A percentile compares a stretch with the other conserved stretches of the same genome.
These are phyloP conservation scores for Catocala fraxini DNA, from an alignment of 2,888 invertebrate genomes.

Conservation along the genomic window DNA sequence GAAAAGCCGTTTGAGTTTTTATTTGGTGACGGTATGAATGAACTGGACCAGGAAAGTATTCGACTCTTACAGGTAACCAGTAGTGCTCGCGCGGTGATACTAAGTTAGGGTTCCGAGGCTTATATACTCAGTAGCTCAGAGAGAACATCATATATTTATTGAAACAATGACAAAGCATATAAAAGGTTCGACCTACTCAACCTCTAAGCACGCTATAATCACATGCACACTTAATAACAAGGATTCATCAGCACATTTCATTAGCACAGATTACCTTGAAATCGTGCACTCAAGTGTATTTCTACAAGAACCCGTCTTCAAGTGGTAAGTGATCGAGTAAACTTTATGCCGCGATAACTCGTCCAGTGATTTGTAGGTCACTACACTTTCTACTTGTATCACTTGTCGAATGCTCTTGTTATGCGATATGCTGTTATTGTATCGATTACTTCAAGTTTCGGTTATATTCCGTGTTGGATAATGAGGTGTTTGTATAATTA, in stretches of 20 bases:
- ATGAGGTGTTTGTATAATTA: slow-evolving; percentile 1
- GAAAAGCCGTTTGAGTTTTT: too few species aligned
- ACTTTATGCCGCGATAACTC: slow-evolving; percentile 48
- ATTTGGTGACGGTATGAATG: too few species aligned
- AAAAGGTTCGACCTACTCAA: too few species aligned
- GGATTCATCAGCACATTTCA: slow-evolving; percentile 3
- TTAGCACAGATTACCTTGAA: slow-evolving; percentile 7
- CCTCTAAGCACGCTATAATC: too few species aligned
- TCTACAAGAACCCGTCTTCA: slow-evolving; percentile 13
- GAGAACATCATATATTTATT: too few species aligned
- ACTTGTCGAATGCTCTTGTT: slow-evolving; percentile 43
- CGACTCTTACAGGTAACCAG: too few species aligned
- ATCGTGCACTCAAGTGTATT: neutral
- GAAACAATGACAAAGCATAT: too few species aligned
- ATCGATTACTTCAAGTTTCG: slow-evolving; percentile 35
- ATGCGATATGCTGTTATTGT: slow-evolving; percentile 53
- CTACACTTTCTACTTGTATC: slow-evolving; percentile 61
- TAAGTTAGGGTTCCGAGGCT: too few species aligned
- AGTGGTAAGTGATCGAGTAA: slow-evolving; percentile 41
- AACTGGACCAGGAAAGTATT: too few species aligned
- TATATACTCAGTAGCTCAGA: too few species aligned
- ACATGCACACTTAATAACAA: too few species aligned
- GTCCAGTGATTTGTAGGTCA: slow-evolving; percentile 59
- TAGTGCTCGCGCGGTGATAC: too few species aligned
- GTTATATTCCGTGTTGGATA: neutral